A percentile compares a stretch with the other conserved stretches of the same genome.
Evolutionary conservation across 2,888 invertebrate genomes (phyloP).

Genomic region (Heteropelma amictum): DNA sequence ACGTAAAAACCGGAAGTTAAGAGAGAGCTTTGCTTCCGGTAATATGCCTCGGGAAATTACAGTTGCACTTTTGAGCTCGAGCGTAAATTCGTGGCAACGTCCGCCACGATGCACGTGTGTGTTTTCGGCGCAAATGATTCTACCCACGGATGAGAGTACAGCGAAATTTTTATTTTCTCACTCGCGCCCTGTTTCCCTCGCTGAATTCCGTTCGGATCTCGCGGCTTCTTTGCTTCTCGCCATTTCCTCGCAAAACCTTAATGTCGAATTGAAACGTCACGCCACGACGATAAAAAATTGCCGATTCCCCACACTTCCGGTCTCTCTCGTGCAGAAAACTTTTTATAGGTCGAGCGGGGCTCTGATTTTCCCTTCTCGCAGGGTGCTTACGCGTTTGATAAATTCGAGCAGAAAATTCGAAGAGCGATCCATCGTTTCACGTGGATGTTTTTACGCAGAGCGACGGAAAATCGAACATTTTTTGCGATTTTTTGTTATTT

Average conservation of each 20-base stretch:
- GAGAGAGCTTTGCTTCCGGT: constrained; percentile 24
- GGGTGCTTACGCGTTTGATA: no score
- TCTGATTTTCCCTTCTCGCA: no score
- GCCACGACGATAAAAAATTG: constrained; percentile 35
- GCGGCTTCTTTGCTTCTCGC: constrained; percentile 18
- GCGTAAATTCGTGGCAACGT: constrained; percentile 52
- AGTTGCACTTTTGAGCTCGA: constrained; percentile 54
- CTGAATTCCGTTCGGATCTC: constrained; percentile 5
- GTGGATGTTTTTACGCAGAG: no score
- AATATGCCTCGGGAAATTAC: constrained; percentile 59
- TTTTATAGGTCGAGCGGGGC: no score
- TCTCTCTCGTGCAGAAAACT: no score
- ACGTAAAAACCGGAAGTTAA: constrained; percentile 37
- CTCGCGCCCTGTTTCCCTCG: background rate
- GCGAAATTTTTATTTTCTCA: constrained; percentile 10
- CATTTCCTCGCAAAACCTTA: constrained; percentile 35
- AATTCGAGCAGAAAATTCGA: no score
- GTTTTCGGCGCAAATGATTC: constrained; percentile 22
- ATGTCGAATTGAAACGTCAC: constrained; percentile 48
- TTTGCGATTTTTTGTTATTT: no score
- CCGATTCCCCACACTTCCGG: constrained; percentile 16
- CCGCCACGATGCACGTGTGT: constrained; percentile 34
- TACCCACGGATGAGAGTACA: constrained; percentile 27
- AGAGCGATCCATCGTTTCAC: no score
- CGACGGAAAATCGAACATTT: no score